Base-by-base conservation (phyloP, 2,113 vertebrate species). In the Pyxicephalus adspersus region DNA sequence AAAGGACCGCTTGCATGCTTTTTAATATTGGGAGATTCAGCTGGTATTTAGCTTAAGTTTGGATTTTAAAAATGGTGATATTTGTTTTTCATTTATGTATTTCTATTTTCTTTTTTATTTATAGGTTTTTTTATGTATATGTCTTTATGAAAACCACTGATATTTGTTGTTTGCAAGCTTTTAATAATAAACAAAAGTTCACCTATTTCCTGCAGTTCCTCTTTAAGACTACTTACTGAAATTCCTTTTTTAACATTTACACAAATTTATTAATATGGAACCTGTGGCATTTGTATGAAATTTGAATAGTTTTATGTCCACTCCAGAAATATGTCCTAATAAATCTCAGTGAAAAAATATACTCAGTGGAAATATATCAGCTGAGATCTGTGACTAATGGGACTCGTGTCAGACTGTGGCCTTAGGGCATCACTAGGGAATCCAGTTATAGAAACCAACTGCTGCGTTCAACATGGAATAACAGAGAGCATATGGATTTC, bases 291-390 rank as follows among this genome's bases (percentile, higher is more conserved):
- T 13, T 18, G 18, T 52, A 52, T 52, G 67, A 52, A 70, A 22
- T 25, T 20, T 2, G 66, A 51, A 34, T 45, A 11, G 50, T 68
- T 68, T 50, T 50, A 50, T 17, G 45, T 52, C 67, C 26, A 70
- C 51, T 51, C 16, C 38, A 50, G 13, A 50, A 68, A 68, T 66
- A 51, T 68, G 65, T 50, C 64, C 25, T 68, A 68, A 66, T 45
- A 66, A 68, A 68, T 68, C 66, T 68, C 22, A 9, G 19, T 66
- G 20, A 38, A 20, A n/a, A 66, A 66, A 66, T 64, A 26, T 64
- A 2, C 63, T 64, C 25, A 8, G 11, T 31, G 28, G 19, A 64
- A 64, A 64, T 38, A 20, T 20, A 66, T 66, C 9, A 31, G 29
- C 31, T 66, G 29, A 66, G 29, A 66, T 66, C 29, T 66, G 31